Percentiles rank a stretch among this genome's conserved stretches.
Conservation (phyloP, 2,888 invertebrate genomes). For the Neocrepidodera transversa region DNA sequence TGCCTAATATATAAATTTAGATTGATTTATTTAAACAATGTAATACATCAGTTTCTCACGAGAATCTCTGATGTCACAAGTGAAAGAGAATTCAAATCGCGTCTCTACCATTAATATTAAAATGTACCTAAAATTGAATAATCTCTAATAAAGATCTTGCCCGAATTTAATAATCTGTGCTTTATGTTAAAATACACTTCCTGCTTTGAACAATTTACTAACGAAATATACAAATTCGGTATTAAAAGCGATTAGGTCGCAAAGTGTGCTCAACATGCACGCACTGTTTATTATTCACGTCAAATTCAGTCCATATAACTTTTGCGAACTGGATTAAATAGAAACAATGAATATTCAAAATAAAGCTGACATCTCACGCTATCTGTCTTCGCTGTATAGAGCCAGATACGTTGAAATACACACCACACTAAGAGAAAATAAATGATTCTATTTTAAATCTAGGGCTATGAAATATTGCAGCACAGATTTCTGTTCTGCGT, state of each 20-base stretch:
- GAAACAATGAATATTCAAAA: slow-evolving; percentile 34
- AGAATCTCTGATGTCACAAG: too few relatives aligned
- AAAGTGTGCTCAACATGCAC: slow-evolving; percentile 7
- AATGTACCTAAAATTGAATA: too few relatives aligned
- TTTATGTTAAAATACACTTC: neutral
- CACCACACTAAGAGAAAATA: slow-evolving; percentile 30
- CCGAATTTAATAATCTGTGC: too few relatives aligned
- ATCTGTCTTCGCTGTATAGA: slow-evolving; percentile 20
- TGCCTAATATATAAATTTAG: too few relatives aligned
- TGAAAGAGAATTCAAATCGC: too few relatives aligned
- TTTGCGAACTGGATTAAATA: slow-evolving; percentile 25
- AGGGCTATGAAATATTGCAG: slow-evolving; percentile 32
- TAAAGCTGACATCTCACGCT: slow-evolving; percentile 29
- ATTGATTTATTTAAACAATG: too few relatives aligned
- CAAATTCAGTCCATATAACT: slow-evolving; percentile 30
- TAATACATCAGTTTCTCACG: too few relatives aligned
- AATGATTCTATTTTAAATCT: slow-evolving; percentile 35
- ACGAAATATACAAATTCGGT: slow-evolving; percentile 8
- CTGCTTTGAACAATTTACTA: neutral
- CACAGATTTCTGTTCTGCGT: slow-evolving; percentile 33
- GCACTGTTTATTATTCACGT: slow-evolving; percentile 24
- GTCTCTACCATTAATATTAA: too few relatives aligned
- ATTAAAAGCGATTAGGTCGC: slow-evolving; percentile 6
- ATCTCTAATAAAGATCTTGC: too few relatives aligned
- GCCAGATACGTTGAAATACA: slow-evolving; percentile 13